Evolutionary conservation across 1,140 invertebrate species (phyloP).

Genomic region (Zelostemma sp.): DNA sequence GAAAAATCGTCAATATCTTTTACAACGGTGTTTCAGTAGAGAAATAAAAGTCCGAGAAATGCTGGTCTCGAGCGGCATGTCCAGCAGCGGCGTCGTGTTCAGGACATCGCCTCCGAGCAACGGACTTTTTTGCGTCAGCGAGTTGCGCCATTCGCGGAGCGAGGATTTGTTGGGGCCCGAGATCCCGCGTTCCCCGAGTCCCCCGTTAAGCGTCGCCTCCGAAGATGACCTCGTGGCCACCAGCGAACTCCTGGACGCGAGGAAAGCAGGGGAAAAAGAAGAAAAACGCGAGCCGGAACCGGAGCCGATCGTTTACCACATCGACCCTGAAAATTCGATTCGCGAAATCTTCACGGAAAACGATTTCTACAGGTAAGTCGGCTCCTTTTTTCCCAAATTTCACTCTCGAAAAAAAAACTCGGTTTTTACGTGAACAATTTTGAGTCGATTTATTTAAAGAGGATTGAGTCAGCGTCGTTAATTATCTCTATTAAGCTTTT

Average conservation of each 20-base stretch:
- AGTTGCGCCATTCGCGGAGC: slow-evolving; percentile 64
- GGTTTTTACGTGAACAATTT: no score
- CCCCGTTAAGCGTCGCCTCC: slow-evolving; percentile 55
- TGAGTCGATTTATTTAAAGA: no score
- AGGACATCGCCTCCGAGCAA: slow-evolving; percentile 28
- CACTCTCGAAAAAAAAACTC: no score
- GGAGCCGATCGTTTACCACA: slow-evolving; percentile 60
- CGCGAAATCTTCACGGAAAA: slow-evolving; percentile 76
- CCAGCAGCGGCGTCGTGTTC: slow-evolving; percentile 49
- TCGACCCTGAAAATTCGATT: slow-evolving; percentile 77
- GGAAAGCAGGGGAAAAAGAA: no score
- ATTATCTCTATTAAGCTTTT: no score
- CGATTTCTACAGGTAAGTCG: slow-evolving; percentile 77
- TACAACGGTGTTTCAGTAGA: no score
- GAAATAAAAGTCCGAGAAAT: no score
- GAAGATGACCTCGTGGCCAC: slow-evolving; percentile 67
- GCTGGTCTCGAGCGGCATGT: slow-evolving; percentile 19
- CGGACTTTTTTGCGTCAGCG: slow-evolving; percentile 56
- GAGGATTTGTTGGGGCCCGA: slow-evolving; percentile 59
- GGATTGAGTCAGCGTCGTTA: no score
- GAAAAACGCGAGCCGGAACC: background rate
- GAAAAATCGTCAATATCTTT: no score
- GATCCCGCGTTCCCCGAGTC: slow-evolving; percentile 53
- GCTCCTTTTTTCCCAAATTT: no score
- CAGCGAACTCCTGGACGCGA: slow-evolving; percentile 56